phyloP scores from a whole-genome alignment of 2,113 vertebrate genomes.

The Apus apus region DNA sequence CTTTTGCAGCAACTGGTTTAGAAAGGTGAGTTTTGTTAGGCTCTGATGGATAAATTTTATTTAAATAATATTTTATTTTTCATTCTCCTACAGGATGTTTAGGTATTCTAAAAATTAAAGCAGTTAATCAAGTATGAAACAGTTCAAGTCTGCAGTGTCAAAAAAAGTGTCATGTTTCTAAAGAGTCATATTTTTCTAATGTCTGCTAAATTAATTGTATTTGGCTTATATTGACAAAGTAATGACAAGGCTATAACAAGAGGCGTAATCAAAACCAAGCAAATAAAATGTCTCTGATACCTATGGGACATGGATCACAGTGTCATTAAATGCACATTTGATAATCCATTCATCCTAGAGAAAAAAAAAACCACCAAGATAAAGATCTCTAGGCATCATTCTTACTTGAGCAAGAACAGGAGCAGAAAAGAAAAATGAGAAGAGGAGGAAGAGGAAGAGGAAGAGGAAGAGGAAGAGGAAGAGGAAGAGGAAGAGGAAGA shows the following conservation, averaged over 20 bases:
- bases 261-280: slow-evolving; percentile 38
- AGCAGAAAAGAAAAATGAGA: background rate
- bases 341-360: slow-evolving; percentile 7
- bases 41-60: background rate
- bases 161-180: background rate
- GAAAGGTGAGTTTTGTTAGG: background rate
- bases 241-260: slow-evolving; percentile 19
- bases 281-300: background rate
- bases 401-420: background rate
- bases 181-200: background rate
- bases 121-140: background rate
- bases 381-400: slow-evolving; percentile 9
- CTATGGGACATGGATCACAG: background rate
- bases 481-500: background rate
- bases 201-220: background rate
- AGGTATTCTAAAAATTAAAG: background rate
- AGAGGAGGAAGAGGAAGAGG: background rate
- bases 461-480: no score
- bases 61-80: background rate
- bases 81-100: background rate
- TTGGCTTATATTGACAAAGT: slow-evolving; percentile 42
- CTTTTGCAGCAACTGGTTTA: background rate
- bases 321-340: slow-evolving; percentile 45
- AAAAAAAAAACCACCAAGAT: slow-evolving; percentile 48
- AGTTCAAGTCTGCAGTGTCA: background rate